phyloP scores from a whole-genome alignment of 2,113 vertebrate genomes.

The Peucedramus taeniatus region DNA sequence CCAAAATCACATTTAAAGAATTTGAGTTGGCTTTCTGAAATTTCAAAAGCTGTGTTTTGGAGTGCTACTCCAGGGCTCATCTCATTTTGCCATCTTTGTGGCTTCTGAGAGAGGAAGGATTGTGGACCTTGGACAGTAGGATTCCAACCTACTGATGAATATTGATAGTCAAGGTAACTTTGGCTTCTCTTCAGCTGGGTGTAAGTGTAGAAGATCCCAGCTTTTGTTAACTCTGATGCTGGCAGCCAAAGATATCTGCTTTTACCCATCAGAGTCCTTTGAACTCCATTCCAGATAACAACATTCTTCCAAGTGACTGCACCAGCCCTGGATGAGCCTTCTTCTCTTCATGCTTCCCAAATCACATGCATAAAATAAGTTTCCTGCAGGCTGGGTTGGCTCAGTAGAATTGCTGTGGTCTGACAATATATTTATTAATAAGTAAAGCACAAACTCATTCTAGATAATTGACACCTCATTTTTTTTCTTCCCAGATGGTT shows the following conservation, averaged over 20 bases:
- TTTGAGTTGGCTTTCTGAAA: not conserved
- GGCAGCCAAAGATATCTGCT: not conserved
- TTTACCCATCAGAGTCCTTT: not conserved
- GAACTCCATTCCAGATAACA: not conserved
- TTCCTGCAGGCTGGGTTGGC: not conserved
- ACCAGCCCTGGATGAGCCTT: accelerated
- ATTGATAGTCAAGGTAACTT: not conserved
- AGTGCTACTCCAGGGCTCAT: not conserved
- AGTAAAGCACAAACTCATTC: not conserved
- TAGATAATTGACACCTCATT: not conserved
- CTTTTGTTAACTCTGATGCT: not conserved
- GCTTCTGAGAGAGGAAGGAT: not conserved
- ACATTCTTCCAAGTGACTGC: not conserved
- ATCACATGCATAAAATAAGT: not conserved
- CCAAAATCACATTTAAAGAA: not conserved
- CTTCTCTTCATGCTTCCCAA: not conserved
- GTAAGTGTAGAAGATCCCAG: not conserved
- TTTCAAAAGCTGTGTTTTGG: not conserved
- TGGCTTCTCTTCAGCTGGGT: not conserved
- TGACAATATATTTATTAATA: not conserved
- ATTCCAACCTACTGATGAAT: not conserved
- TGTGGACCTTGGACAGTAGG: not conserved
- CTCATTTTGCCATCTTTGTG: not conserved
- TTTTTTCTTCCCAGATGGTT: not conserved
- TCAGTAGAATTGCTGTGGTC: not conserved